Conservation (phyloP, 2,113 vertebrate species). For the Myotis brandtii region DNA sequence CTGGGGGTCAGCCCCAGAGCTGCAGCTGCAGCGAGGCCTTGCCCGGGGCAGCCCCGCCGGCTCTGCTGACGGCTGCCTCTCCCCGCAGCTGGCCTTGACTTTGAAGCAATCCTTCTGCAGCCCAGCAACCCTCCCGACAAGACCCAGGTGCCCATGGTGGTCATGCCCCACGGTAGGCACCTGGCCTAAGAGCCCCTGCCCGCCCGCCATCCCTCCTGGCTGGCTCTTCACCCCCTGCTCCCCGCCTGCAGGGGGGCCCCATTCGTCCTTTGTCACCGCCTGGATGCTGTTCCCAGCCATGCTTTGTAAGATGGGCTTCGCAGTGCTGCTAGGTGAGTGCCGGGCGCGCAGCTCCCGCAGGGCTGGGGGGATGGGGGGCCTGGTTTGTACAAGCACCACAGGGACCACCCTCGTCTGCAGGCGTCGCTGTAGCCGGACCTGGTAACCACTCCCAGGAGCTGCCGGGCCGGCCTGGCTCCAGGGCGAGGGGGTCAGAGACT, state of each 20-base stretch:
- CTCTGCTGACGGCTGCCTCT: conserved; percentile 36
- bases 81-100: conserved; percentile 91
- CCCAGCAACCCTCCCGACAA: conserved; percentile 86
- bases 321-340: conserved; percentile 91
- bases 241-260: conserved; percentile 92
- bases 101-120: conserved; percentile 93
- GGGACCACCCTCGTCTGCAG: neutral
- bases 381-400: neutral
- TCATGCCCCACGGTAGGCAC: conserved; percentile 93
- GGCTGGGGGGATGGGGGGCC: neutral
- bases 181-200: neutral
- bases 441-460: neutral
- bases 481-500: neutral
- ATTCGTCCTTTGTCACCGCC: conserved; percentile 90
- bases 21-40: neutral
- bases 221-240: neutral
- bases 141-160: conserved; percentile 91
- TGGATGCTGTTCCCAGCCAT: conserved; percentile 92
- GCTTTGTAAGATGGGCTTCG: conserved; percentile 93
- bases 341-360: neutral
- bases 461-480: neutral
- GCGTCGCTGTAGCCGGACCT: neutral
- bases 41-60: neutral
- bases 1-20: neutral
- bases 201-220: neutral